Base-by-base conservation (phyloP, 2,797 vertebrate species). In the Silurus aristotelis region DNA sequence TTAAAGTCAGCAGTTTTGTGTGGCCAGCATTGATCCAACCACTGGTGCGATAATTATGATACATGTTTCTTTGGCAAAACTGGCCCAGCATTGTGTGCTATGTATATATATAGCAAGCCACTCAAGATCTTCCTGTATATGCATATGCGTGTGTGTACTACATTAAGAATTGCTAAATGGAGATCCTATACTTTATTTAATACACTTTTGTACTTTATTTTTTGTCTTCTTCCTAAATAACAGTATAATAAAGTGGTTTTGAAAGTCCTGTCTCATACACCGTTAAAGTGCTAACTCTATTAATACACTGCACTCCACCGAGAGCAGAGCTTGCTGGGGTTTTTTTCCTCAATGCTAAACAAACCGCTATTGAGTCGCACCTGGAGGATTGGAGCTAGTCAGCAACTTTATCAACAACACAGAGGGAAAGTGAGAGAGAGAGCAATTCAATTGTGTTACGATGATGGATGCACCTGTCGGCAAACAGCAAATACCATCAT, bases 381-480 rank as follows among this genome's bases (percentile, higher is more conserved):
- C 89, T 92, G 88, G 89, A 90, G 92, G 91, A 94, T 90, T 92
- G 93, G 91, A 92, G 93, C 92, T 91, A 94, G 94, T 95, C 94
- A 95, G 94, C 95, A 94, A 94, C 94, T 95, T 94, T 93, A 94
- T 95, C 93, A 94, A 92, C 90, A 93, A 88, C 92, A 90, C 89
- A 90, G 91, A 82, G 83, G 58, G 79, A 56, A 75, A 22, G 71
- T 48, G 80, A 84, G 93, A 89, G 92, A 93, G 93, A 93, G 87
- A 94, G 48, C 48, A 94, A 95, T 94, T 94, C 92, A 92, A 93
- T 93, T 95, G 93, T 93, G 91, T 87, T 66, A 84, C 70, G 77
- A 89, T 95, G 94, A 95, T 95, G 94, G 94, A 95, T 96, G 94
- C 92, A 90, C 92, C 93, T 94, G 94, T 94, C 94, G 93, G 83